A percentile compares a stretch with the other conserved stretches of the same genome.
These are phyloP conservation scores for Camelus bactrianus DNA, from an alignment of 2,113 vertebrate genomes.

Conservation along the genomic window DNA sequence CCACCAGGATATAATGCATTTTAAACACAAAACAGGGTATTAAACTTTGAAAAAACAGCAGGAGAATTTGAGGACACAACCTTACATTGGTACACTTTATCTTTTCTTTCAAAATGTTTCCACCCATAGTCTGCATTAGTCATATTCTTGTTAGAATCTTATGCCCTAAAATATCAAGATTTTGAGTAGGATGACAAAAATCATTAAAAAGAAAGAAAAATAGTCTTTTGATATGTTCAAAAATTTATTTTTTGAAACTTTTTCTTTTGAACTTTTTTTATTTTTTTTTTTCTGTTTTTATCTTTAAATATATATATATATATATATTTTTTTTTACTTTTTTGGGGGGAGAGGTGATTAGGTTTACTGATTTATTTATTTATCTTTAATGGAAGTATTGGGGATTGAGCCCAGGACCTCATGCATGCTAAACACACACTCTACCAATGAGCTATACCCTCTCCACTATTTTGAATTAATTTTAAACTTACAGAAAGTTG, in stretches of 20 bases:
- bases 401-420: too few species aligned
- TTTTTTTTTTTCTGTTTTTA: too few species aligned
- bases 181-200: slow-evolving; percentile 35
- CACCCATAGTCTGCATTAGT: not conserved
- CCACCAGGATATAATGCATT: not conserved
- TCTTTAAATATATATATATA: too few species aligned
- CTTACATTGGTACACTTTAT: not conserved
- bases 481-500: not conserved
- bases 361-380: too few species aligned
- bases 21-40: slow-evolving; percentile 41
- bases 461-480: not conserved
- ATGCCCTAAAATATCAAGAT: not conserved
- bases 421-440: too few species aligned
- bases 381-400: too few species aligned
- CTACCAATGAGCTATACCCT: too few species aligned
- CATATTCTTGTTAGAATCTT: not conserved
- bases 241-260: not conserved
- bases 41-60: slow-evolving; percentile 13
- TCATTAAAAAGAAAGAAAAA: slow-evolving; percentile 2
- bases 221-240: not conserved
- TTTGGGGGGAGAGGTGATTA: too few species aligned
- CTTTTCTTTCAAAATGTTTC: not conserved
- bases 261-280: not conserved
- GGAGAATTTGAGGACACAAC: slow-evolving; percentile 28
- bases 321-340: too few species aligned